These are phyloP conservation scores for Dromas ardeola DNA, from an alignment of 2,113 vertebrate genomes.

Conservation along the genomic window DNA sequence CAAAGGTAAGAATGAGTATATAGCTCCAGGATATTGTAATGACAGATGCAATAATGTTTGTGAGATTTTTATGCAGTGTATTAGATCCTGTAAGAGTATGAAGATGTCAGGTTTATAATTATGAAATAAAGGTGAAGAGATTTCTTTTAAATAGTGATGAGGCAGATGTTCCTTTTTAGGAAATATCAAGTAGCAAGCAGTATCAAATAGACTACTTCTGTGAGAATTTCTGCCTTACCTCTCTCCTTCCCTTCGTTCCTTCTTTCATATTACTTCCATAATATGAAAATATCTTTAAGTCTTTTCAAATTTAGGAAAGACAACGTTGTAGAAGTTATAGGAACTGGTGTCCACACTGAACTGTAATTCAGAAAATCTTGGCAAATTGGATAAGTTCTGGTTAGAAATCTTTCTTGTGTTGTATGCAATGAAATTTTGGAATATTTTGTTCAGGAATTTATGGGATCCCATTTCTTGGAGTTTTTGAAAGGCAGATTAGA, in stretches of 20 bases:
- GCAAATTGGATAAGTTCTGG: neutral
- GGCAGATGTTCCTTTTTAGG: neutral
- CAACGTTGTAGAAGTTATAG: neutral
- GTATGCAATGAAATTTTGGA: neutral
- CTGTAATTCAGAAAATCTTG: neutral
- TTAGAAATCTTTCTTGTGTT: accelerated
- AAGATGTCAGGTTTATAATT: neutral
- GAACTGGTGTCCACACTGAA: neutral
- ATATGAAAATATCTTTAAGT: neutral
- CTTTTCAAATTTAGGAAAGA: neutral
- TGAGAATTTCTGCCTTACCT: neutral
- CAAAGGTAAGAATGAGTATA: neutral
- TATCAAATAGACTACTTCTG: neutral
- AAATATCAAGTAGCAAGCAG: neutral
- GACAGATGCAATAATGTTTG: neutral
- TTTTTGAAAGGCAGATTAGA: neutral
- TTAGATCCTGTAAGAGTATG: neutral
- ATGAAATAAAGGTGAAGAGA: neutral
- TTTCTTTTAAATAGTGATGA: neutral
- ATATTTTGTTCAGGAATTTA: neutral
- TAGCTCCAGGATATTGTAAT: neutral
- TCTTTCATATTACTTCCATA: neutral
- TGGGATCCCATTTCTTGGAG: neutral
- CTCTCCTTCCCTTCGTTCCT: neutral
- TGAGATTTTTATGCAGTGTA: neutral